Percentiles rank a stretch among this genome's conserved stretches.
Evolutionary conservation across 2,888 invertebrate species (phyloP).

Genomic region (Leucophenga maculata): DNA sequence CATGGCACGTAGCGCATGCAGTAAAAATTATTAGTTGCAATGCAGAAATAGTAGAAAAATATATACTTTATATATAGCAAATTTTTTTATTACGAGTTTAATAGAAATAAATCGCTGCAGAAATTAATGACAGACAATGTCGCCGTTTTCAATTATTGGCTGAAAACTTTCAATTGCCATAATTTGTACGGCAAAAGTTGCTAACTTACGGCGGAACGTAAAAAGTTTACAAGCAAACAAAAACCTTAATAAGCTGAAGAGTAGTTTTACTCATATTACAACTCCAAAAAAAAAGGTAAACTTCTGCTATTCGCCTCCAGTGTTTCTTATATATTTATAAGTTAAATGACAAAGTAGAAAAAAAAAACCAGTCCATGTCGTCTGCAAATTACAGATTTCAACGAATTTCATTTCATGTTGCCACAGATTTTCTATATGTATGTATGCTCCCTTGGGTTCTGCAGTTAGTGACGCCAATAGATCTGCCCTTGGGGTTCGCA

Average conservation of each 20-base stretch:
- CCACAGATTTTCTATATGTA: no score
- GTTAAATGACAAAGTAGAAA: background rate
- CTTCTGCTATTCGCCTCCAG: background rate
- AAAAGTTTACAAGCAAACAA: slow-evolving; percentile 6
- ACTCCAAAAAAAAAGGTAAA: background rate
- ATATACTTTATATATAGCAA: no score
- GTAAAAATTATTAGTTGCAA: background rate
- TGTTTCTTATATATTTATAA: background rate
- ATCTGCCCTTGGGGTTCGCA: background rate
- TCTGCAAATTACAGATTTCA: no score
- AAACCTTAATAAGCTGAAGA: no score
- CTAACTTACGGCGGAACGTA: no score
- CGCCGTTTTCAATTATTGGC: background rate
- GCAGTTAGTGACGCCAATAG: slow-evolving; percentile 22
- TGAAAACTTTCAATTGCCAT: no score
- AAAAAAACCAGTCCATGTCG: background rate
- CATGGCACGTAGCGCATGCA: slow-evolving; percentile 57
- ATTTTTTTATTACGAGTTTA: no score
- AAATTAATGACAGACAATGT: background rate
- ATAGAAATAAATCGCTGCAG: background rate
- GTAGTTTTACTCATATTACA: no score
- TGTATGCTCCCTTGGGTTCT: background rate
- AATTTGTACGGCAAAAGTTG: no score
- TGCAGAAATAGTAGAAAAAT: background rate
- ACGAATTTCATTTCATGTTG: no score